These are phyloP conservation scores for Hetaerina americana DNA, from an alignment of 1,140 invertebrate species.

Conservation along the genomic window DNA sequence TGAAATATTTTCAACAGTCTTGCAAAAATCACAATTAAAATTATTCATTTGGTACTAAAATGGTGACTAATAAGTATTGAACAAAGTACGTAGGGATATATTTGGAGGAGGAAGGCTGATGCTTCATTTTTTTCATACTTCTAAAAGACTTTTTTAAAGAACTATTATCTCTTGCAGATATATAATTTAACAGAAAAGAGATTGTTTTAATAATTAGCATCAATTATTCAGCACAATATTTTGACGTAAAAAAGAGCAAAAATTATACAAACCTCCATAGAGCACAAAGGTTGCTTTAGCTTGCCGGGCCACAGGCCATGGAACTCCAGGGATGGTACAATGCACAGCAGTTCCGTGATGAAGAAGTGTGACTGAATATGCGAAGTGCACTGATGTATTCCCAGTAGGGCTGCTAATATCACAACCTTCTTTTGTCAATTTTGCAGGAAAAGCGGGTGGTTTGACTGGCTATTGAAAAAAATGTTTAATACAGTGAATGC, in stretches of 20 bases:
- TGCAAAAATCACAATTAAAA: no score
- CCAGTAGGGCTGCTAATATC: slow-evolving; percentile 21
- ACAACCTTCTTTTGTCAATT: not conserved
- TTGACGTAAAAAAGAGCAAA: not conserved
- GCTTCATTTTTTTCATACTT: no score
- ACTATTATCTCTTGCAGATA: no score
- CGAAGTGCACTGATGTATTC: slow-evolving; percentile 59
- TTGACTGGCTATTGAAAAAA: slow-evolving; percentile 6
- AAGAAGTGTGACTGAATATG: slow-evolving; percentile 65
- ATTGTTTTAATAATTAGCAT: not conserved
- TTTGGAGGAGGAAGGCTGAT: no score
- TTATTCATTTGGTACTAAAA: no score
- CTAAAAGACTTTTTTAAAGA: no score
- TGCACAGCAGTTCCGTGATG: slow-evolving; percentile 72
- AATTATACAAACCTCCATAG: slow-evolving; percentile 37
- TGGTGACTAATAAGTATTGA: no score
- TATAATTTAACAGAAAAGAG: no score
- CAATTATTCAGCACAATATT: not conserved
- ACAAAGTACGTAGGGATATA: no score
- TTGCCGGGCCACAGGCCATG: slow-evolving; percentile 56
- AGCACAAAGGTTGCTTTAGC: slow-evolving; percentile 59
- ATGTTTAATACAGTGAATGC: no score
- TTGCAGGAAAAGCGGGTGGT: slow-evolving; percentile 6
- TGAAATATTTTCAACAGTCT: no score
- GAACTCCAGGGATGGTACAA: slow-evolving; percentile 62